phyloP scores from a whole-genome alignment of 1,140 invertebrate genomes.

The Delia radicum region DNA sequence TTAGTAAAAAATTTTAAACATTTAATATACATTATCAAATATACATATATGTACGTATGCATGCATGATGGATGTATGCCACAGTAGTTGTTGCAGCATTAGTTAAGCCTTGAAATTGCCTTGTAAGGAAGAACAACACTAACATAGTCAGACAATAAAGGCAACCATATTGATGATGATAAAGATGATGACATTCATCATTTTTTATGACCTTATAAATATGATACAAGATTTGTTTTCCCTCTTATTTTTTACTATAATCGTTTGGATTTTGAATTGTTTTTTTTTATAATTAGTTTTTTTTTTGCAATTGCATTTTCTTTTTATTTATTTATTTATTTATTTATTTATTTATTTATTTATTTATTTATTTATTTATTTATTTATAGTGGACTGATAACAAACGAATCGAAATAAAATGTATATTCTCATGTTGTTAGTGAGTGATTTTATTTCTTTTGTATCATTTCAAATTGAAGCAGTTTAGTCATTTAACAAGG shows the following conservation, averaged over 20 bases:
- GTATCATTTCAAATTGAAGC: not conserved
- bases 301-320: not conserved
- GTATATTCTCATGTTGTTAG: not conserved
- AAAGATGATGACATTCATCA: not conserved
- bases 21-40: too few species aligned
- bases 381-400: not conserved
- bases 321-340: too few species aligned
- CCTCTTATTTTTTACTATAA: not conserved
- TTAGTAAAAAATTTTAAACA: not conserved
- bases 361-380: not conserved
- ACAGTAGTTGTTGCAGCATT: not conserved
- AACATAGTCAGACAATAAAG: not conserved
- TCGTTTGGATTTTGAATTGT: not conserved
- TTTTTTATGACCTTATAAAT: not conserved
- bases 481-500: not conserved
- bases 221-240: not conserved
- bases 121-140: not conserved
- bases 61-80: not conserved
- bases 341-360: too few species aligned
- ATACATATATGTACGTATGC: not conserved
- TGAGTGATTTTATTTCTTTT: not conserved
- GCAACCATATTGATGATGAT: not conserved
- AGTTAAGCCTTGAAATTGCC: not conserved
- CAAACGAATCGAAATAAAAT: not conserved
- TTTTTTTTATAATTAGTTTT: not conserved